A percentile compares a stretch with the other conserved stretches of the same genome.
phyloP scores from a whole-genome alignment of 1,140 invertebrate genomes.

The Octopus sinensis region DNA sequence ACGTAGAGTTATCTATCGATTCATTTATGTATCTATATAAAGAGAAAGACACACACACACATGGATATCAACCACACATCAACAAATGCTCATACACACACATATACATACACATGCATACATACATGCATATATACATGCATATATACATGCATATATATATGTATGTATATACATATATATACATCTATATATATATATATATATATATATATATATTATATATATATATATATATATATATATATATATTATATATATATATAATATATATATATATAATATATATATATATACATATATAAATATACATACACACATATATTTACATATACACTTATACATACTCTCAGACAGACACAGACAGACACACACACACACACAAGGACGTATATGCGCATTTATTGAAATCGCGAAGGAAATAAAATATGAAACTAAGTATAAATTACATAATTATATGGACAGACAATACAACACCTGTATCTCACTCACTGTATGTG shows the following conservation, averaged over 20 bases:
- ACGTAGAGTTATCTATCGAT: not conserved
- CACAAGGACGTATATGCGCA: not conserved
- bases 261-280: conserved; percentile 1
- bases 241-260: not conserved
- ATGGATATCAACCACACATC: not conserved
- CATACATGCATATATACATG: not conserved
- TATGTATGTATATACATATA: not conserved
- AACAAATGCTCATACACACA: not conserved
- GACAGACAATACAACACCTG: too few relatives aligned
- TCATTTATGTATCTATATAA: not conserved
- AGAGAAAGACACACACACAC: not conserved
- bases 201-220: not conserved
- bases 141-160: not conserved
- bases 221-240: not conserved
- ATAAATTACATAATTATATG: too few relatives aligned
- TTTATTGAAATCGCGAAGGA: too few relatives aligned
- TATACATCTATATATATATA: not conserved
- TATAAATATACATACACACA: not conserved
- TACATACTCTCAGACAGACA: not conserved
- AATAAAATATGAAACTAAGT: too few relatives aligned
- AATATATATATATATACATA: not conserved
- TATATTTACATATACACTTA: not conserved
- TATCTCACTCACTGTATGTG: too few relatives aligned
- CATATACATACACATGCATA: not conserved
- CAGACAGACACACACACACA: not conserved